Conservation (phyloP, 2,113 vertebrate species). For the Forbesichthys papilliferus region DNA sequence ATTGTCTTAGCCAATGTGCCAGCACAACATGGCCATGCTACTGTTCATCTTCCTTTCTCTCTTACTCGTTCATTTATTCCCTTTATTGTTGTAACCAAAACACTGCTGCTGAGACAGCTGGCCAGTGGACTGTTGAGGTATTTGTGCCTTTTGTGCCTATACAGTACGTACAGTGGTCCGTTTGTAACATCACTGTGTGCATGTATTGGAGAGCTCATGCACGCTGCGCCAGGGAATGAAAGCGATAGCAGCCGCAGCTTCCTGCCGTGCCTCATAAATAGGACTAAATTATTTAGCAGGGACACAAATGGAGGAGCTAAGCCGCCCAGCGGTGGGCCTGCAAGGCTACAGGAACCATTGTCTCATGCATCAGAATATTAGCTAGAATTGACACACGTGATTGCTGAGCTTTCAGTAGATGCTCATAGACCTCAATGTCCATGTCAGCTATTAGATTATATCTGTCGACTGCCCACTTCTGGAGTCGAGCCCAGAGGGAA, state of each 20-base stretch:
- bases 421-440: no score
- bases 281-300: slow-evolving; percentile 60
- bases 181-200: slow-evolving; percentile 3
- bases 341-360: slow-evolving; percentile 19
- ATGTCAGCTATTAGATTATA: no score
- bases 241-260: slow-evolving; percentile 22
- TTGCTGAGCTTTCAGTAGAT: background rate
- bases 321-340: slow-evolving; percentile 12
- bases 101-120: slow-evolving; percentile 38
- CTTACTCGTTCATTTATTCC: slow-evolving; percentile 16
- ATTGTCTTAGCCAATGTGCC: slow-evolving; percentile 6
- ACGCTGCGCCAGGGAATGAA: slow-evolving; percentile 10
- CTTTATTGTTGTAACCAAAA: slow-evolving; percentile 29
- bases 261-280: slow-evolving; percentile 42
- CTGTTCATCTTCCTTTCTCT: slow-evolving; percentile 29
- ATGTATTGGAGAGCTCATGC: background rate
- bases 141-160: background rate
- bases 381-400: slow-evolving; percentile 2
- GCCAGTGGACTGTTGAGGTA: slow-evolving; percentile 1
- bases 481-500: no score
- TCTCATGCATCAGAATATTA: slow-evolving; percentile 9
- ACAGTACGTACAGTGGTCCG: background rate
- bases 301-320: slow-evolving; percentile 30
- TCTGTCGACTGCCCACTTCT: no score
- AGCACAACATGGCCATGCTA: slow-evolving; percentile 27